phyloP scores from a whole-genome alignment of 2,113 vertebrate genomes.

The Polyodon spathula region DNA sequence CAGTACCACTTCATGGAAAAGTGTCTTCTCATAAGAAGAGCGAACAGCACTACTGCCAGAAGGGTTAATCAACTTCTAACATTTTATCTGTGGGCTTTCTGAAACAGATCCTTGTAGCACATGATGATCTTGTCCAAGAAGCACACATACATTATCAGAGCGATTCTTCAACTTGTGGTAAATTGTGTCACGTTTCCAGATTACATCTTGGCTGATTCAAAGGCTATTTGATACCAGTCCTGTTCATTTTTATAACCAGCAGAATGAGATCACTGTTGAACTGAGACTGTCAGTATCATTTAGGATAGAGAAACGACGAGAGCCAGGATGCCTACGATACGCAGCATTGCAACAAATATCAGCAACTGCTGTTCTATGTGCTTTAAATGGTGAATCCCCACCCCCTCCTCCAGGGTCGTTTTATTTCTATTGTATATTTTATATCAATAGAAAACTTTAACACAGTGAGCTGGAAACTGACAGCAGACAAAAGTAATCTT shows the following conservation, averaged over 20 bases:
- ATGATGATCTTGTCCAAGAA: not conserved
- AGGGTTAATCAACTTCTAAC: not conserved
- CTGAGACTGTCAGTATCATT: no score
- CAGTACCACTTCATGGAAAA: not conserved
- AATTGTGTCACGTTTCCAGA: not conserved
- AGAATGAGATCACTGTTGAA: not conserved
- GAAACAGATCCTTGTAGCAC: not conserved
- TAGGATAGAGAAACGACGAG: no score
- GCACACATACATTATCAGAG: no score
- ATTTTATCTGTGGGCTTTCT: not conserved
- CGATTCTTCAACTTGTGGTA: not conserved
- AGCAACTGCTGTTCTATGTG: no score
- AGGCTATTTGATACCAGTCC: not conserved
- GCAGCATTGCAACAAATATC: no score
- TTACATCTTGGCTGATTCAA: not conserved
- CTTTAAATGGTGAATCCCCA: no score
- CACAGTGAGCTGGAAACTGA: no score
- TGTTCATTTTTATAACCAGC: slow-evolving; percentile 4
- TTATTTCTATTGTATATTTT: no score
- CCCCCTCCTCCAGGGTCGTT: no score
- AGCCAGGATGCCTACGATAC: no score
- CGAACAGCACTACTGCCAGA: not conserved
- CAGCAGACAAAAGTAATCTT: no score
- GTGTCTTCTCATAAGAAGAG: not conserved
- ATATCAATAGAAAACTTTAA: no score